phyloP scores from a whole-genome alignment of 2,797 vertebrate genomes.

The Melanotaenia parkinsoni region DNA sequence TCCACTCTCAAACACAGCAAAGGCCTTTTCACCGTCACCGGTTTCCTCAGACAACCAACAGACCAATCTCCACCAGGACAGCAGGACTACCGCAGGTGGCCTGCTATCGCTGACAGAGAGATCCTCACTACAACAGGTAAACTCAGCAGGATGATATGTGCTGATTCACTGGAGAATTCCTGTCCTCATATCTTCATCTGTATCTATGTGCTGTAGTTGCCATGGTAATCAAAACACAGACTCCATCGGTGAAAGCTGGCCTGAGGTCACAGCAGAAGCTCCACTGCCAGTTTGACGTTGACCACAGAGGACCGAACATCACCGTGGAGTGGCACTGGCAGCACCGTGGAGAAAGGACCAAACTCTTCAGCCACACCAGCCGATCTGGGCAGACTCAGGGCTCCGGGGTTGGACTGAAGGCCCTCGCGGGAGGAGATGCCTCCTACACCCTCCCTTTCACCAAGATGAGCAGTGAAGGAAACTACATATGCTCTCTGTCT shows the following conservation, averaged over 20 bases:
- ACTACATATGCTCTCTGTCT: conserved; percentile 73
- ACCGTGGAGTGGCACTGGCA: conserved; percentile 71
- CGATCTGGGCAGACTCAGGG: conserved; percentile 51
- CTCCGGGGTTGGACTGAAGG: conserved; percentile 47
- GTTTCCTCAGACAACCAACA: conserved; percentile 76
- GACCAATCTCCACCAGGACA: conserved; percentile 38
- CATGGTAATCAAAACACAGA: conserved; percentile 74
- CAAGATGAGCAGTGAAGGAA: conserved; percentile 71
- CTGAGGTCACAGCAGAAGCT: conserved; percentile 72
- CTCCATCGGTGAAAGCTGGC: conserved; percentile 66
- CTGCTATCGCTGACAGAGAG: conserved; percentile 63
- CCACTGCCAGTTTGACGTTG: conserved; percentile 80
- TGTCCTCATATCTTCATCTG: not conserved
- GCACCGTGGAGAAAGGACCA: conserved; percentile 51
- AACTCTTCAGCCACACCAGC: conserved; percentile 68
- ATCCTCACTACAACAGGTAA: conserved; percentile 75
- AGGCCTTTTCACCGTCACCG: conserved; percentile 60
- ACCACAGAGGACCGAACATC: conserved; percentile 68
- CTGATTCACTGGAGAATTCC: too few relatives aligned
- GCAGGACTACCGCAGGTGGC: conserved; percentile 58
- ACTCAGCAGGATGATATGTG: not conserved
- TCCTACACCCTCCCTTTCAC: conserved; percentile 68
- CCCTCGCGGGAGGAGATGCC: conserved; percentile 72
- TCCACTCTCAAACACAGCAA: conserved; percentile 68
- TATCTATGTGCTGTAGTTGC: conserved; percentile 58